phyloP scores from a whole-genome alignment of 1,140 invertebrate species.

The Drosophila pseudoananassae region DNA sequence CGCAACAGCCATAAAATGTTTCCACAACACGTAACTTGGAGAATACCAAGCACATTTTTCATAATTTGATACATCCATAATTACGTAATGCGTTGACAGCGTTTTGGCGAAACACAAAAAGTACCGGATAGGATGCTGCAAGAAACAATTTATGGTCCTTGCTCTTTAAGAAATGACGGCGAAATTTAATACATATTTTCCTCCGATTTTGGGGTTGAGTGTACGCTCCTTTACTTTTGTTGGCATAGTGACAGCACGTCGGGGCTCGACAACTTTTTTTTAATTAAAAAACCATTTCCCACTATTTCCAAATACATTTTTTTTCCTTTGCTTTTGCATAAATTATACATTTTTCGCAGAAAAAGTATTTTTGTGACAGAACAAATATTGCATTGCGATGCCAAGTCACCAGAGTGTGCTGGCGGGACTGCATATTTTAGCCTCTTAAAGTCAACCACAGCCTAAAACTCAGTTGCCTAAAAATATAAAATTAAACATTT shows the following conservation, averaged over 20 bases:
- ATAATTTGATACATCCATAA: constrained; percentile 81
- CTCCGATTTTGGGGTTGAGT: background rate
- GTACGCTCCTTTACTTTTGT: constrained; percentile 18
- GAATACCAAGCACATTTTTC: constrained; percentile 66
- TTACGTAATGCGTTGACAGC: constrained; percentile 78
- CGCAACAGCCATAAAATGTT: constrained; percentile 65
- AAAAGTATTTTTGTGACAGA: constrained; percentile 22
- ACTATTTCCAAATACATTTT: constrained; percentile 26
- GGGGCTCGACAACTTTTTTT: constrained; percentile 8
- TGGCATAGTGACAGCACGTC: constrained; percentile 14
- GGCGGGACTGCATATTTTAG: constrained; percentile 32
- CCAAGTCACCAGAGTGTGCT: constrained; percentile 41
- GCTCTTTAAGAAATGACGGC: constrained; percentile 24
- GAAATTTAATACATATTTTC: constrained; percentile 21
- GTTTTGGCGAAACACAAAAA: constrained; percentile 41
- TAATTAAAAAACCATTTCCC: constrained; percentile 44
- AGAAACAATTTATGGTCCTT: constrained; percentile 36
- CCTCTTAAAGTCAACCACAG: background rate
- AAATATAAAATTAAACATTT: background rate
- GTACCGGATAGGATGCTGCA: constrained; percentile 4
- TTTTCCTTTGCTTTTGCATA: constrained; percentile 17
- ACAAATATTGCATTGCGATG: constrained; percentile 33
- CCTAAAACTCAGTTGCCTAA: background rate
- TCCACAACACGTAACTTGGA: constrained; percentile 63
- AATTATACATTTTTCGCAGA: constrained; percentile 44